A percentile compares a stretch with the other conserved stretches of the same genome.
Evolutionary conservation across 1,140 invertebrate species (phyloP).

Genomic region (Caenorhabditis remanei): DNA sequence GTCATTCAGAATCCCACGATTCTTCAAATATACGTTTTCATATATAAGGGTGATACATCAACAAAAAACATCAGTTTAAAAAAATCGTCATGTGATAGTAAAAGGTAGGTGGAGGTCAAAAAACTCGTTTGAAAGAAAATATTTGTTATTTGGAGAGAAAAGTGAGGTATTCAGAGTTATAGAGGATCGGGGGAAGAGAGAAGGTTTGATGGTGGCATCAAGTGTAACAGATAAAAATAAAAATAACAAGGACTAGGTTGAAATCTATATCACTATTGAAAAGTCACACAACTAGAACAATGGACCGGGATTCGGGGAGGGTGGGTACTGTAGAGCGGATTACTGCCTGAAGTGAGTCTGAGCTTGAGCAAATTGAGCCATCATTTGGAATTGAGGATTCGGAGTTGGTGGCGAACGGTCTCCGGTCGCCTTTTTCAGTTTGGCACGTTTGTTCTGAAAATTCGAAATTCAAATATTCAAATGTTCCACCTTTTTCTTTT

Average conservation of each 20-base stretch:
- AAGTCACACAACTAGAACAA: too few relatives aligned
- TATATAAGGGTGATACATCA: not conserved
- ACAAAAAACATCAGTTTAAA: not conserved
- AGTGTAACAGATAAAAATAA: not conserved
- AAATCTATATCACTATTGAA: not conserved
- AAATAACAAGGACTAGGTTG: not conserved
- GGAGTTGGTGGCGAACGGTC: not conserved
- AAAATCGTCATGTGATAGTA: not conserved
- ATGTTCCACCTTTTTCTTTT: not conserved
- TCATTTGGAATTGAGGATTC: slow-evolving; percentile 5
- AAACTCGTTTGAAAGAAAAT: not conserved
- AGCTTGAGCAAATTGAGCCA: slow-evolving; percentile 20
- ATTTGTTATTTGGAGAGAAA: not conserved
- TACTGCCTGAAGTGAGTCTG: not conserved
- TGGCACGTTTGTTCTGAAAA: slow-evolving; percentile 44
- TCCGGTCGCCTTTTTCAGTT: not conserved
- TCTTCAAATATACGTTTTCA: too few relatives aligned
- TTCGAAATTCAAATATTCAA: not conserved
- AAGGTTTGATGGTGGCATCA: not conserved
- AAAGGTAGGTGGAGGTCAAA: not conserved
- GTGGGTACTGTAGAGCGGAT: not conserved
- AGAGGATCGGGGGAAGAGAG: not conserved
- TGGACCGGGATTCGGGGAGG: not conserved
- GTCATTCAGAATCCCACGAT: too few relatives aligned
- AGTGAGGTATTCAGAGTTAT: not conserved